Evolutionary conservation across 2,113 vertebrate species (phyloP), one percentile per base, ranked within the genome.

Genomic region (Sporophila hypoxantha): DNA sequence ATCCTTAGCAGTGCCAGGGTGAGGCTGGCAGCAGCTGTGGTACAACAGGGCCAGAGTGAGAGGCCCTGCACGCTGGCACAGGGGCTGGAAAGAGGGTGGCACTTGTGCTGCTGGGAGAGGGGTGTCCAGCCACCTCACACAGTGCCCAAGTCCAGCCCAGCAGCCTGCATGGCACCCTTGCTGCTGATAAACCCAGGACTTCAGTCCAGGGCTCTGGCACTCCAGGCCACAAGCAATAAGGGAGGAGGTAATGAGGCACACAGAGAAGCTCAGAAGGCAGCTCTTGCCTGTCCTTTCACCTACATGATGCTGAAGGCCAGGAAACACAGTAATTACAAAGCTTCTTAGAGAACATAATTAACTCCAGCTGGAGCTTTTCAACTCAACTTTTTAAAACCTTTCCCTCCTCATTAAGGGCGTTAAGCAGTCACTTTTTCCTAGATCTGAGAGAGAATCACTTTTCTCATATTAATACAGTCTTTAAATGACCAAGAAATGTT

Each of bases 181-280:
- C 71, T 70, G 75, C 75, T 92, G 85, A 94, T 93, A 92, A 92
- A 82, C n/a, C 20, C 65, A 76, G 87, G 76, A 89, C 92, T 93
- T 93, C 82, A 93, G 76, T 6, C 92, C 22, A 16, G 55, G 52
- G n/a, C 60, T 89, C 64, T 9, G 8, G 62, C 55, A 59, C 14
- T 39, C 4, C 4, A 5, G 75, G 68, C 30, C 67, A 64, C 71
- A 60, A 56, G 78, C 47, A 85, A 34, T 42, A 73, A 65, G 62
- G 86, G 20, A 76, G 64, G 23, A 86, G 55, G 77, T 84, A 57
- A 66, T 2, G 1, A 79, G 32, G 19, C 60, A 59, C 37, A 6
- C 20, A 39, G 46, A 65, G 41, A 42, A 76, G 57, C 23, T 84
- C 46, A 23, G 46, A 81, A 49, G 29, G 34, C 49, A 77, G 3